phyloP scores from a whole-genome alignment of 1,140 invertebrate species.

The Helicoverpa zea region DNA sequence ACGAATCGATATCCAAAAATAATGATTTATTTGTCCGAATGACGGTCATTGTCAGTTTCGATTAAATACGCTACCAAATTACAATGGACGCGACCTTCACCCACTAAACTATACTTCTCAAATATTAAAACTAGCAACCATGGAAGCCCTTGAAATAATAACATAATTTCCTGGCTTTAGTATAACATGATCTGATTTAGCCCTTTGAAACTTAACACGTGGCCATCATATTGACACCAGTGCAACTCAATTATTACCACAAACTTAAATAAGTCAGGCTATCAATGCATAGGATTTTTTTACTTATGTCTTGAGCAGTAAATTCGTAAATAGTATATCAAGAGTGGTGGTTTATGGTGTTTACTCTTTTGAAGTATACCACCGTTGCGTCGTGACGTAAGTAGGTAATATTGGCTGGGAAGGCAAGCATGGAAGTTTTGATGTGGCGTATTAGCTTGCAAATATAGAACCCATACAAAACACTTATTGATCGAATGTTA shows the following conservation, averaged over 20 bases:
- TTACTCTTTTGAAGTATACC: neutral
- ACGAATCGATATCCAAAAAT: conserved; percentile 5
- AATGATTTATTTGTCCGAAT: neutral
- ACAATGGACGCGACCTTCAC: conserved; percentile 26
- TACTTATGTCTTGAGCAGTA: neutral
- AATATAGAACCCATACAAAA: conserved; percentile 85
- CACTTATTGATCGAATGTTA: conserved; percentile 85
- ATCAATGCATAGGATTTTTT: neutral
- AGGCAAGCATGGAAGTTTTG: conserved; percentile 77
- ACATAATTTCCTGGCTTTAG: conserved; percentile 62
- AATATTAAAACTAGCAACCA: conserved; percentile 32
- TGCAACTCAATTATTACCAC: conserved; percentile 50
- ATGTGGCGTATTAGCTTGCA: conserved; percentile 83
- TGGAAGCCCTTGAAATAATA: conserved; percentile 55
- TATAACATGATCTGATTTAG: conserved; percentile 69
- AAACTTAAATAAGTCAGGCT: neutral
- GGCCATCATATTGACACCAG: conserved; percentile 61
- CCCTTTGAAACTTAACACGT: conserved; percentile 72
- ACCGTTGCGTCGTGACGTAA: conserved; percentile 63
- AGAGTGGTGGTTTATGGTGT: neutral
- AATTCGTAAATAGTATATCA: neutral
- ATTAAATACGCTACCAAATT: conserved; percentile 19
- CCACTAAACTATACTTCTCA: conserved; percentile 11
- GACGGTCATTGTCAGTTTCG: conserved; percentile 19
- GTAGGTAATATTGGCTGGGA: conserved; percentile 75